A percentile compares a stretch with the other conserved stretches of the same genome.
Evolutionary conservation across 2,888 invertebrate species (phyloP).

Genomic region (Epirrita christyi): DNA sequence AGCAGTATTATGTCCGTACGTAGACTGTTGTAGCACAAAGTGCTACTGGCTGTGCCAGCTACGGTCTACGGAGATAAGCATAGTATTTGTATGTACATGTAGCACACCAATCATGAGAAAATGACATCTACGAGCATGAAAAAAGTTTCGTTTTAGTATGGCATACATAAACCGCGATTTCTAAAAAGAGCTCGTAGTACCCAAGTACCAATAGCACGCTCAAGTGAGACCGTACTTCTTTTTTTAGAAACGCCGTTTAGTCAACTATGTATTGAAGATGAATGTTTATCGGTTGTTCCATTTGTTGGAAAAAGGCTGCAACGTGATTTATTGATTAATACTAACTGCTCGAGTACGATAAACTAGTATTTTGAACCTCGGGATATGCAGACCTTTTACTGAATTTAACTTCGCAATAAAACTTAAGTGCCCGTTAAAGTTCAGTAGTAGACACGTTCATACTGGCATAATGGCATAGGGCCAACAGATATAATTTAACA

Average conservation of each 20-base stretch:
- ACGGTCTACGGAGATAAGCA: conserved; percentile 16
- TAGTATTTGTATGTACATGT: neutral
- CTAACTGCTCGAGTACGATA: conserved; percentile 27
- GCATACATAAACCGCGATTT: conserved; percentile 16
- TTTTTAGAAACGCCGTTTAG: conserved; percentile 66
- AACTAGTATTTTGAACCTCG: conserved; percentile 31
- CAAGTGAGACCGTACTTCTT: conserved; percentile 62
- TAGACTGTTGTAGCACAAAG: conserved; percentile 12
- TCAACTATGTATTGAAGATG: conserved; percentile 70
- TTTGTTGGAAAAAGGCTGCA: conserved; percentile 55
- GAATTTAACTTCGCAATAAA: conserved; percentile 42
- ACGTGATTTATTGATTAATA: conserved; percentile 56
- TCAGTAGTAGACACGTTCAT: conserved; percentile 33
- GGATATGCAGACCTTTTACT: conserved; percentile 29
- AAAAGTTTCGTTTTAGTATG: neutral
- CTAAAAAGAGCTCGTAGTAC: conserved; percentile 28
- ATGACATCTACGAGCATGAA: neutral
- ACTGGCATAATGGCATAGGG: conserved; percentile 36
- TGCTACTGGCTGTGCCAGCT: conserved; percentile 2
- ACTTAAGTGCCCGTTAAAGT: conserved; percentile 33
- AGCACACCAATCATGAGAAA: neutral
- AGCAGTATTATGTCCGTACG: conserved; percentile 16
- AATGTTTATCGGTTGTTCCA: conserved; percentile 65
- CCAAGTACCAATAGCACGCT: conserved; percentile 54
- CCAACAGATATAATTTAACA: conserved; percentile 34